Percentiles rank a stretch among this genome's conserved stretches.
Conservation (phyloP, 2,797 vertebrate genomes). For the Gambelia wislizenii region DNA sequence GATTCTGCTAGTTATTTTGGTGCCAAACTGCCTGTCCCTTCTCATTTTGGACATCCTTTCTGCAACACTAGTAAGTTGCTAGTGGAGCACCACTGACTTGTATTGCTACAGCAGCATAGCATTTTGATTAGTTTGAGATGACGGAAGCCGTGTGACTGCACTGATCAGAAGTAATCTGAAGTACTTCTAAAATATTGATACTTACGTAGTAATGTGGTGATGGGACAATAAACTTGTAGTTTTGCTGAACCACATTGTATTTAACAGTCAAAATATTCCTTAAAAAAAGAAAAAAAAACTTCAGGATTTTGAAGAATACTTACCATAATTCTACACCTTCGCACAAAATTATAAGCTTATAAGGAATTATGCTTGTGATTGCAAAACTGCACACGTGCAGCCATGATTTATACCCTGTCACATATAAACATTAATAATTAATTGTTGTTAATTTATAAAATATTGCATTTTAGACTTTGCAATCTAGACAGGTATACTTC, state of each 20-base stretch:
- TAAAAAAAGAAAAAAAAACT: background rate
- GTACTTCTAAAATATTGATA: background rate
- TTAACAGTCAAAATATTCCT: background rate
- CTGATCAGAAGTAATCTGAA: background rate
- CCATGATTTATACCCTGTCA: background rate
- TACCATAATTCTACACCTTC: background rate
- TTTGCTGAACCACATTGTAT: background rate
- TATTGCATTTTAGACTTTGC: conserved; percentile 10
- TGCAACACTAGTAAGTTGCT: background rate
- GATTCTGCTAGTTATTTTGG: background rate
- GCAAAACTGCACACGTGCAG: background rate
- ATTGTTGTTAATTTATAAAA: background rate
- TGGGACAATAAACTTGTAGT: background rate
- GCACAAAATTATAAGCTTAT: background rate
- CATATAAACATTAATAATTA: background rate
- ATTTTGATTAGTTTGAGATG: background rate
- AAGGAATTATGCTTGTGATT: background rate
- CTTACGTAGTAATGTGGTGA: background rate
- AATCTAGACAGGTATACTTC: background rate
- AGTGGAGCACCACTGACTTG: background rate
- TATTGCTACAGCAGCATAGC: background rate
- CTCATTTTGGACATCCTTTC: background rate
- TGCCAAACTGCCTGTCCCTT: background rate
- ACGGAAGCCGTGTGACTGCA: background rate
- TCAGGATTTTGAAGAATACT: background rate